These are phyloP conservation scores for Lithophane leautieri DNA, from an alignment of 2,888 invertebrate genomes.

Conservation along the genomic window DNA sequence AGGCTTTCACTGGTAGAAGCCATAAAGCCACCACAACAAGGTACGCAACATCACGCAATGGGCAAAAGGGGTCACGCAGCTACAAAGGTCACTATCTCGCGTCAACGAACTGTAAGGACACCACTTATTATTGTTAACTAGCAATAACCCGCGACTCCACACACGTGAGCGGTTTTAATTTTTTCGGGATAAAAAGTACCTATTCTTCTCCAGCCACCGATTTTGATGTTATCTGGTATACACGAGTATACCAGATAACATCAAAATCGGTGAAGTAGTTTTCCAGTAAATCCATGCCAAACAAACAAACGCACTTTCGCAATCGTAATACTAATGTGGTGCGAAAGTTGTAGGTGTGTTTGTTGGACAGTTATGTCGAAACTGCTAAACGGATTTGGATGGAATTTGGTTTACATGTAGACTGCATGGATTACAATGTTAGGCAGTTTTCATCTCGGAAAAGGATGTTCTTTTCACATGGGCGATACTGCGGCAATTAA, in stretches of 20 bases:
- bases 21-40: slow-evolving; percentile 24
- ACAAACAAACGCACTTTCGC: slow-evolving; percentile 19
- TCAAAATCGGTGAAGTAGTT: not conserved
- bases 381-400: not conserved
- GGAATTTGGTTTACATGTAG: not conserved
- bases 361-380: slow-evolving; percentile 8
- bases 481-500: no score
- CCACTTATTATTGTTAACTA: slow-evolving; percentile 19
- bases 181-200: not conserved
- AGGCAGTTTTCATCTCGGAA: not conserved
- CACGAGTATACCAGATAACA: not conserved
- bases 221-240: no score
- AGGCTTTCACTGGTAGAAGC: slow-evolving; percentile 48
- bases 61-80: slow-evolving; percentile 49
- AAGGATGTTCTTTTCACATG: no score
- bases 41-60: slow-evolving; percentile 58
- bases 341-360: slow-evolving; percentile 19
- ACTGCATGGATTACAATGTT: not conserved
- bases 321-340: slow-evolving; percentile 3
- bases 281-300: not conserved
- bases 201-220: not conserved
- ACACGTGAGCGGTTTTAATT: not conserved
- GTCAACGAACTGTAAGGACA: slow-evolving; percentile 39
- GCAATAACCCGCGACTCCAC: not conserved
- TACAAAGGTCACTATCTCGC: slow-evolving; percentile 49